Base-by-base conservation (phyloP, 2,888 invertebrate species). In the Mythimna loreyi region DNA sequence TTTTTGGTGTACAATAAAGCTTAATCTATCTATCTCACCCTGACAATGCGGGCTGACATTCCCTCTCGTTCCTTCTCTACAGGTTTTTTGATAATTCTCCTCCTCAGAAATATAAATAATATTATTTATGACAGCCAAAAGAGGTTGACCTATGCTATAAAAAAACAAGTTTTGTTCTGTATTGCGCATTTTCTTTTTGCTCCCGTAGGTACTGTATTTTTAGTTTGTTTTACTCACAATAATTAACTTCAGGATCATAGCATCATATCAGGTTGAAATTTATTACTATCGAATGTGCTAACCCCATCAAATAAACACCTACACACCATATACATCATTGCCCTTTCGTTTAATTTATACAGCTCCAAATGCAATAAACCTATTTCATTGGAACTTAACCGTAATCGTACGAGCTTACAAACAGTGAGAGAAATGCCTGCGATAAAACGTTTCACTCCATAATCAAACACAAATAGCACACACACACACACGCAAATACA, bases 361-460 rank as follows among this genome's bases (percentile, higher is more conserved):
- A 36, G 56, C 53, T 75, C 49, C 49, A 55, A 78, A 62, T 28
- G 43, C 58, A 74, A 63, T 63, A 49, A 56, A 36, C 21, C 67
- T 30, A 59, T 53, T 56, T 64, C 45, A 49, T 49, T 63, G 3
- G 13, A 64, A 68, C 36, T 61, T 45, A 57, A 78, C 52, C 56
- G 56, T 66, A 70, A 64, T 40, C 58, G 36, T 45, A 55, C 50
- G 28, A 49, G 36, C n/a, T 50, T 58, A 45, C 36, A 13, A 49
- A 58, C n/a, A 21, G 11, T 66, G 59, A 25, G 40, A 40, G 58
- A 80, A 75, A 66, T 6, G 23, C 21, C 25, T 43, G 50, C 80
- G 28, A 69, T 75, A 65, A 77, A 75, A 68, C 53, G 58, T 64
- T 80, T 69, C 59, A 69, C 55, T 65, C 33, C 21, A 75, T 47